Base-by-base conservation (phyloP, 2,113 vertebrate species). In the Paradoxurus hermaphroditus region DNA sequence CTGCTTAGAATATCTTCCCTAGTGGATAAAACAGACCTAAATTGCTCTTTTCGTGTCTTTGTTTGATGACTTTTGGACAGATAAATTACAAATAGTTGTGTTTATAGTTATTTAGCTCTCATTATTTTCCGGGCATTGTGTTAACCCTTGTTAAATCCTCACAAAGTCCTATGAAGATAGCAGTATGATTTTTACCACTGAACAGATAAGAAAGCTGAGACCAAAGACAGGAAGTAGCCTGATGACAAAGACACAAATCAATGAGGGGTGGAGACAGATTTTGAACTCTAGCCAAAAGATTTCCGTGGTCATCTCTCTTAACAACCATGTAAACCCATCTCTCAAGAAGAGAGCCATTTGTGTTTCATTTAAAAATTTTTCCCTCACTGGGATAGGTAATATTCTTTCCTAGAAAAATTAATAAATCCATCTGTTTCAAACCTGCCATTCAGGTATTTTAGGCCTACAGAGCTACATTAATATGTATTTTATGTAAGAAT, bases 401-500 rank as follows among this genome's bases (percentile, higher is more conserved):
- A 83, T 63, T 59, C 3, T 88, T 93, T 82, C 53, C 5, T 44
- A 53, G 36, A 82, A 84, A 96, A 94, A 87, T 23, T 96, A 53
- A 81, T 93, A 95, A 72, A 84, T 90, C 27, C 39, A 86, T 87
- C n/a, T 94, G 18, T 81, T 91, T n/a, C 77, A 96, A 73, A 96
- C 87, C 44, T 96, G 19, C 70, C 81, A 49, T 63, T 93, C 39
- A 91, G 46, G 11, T 88, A 68, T 86, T 77, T 92, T 82, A 87
- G 41, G 29, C 27, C 63, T 67, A 8, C 12, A 70, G 49, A 90
- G 85, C 16, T 82, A 67, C 5, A 92, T 97, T 89, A 96, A 94
- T 92, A 96, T 96, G 51, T 93, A 96, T 94, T 94, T 97, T 97
- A 39, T 44, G 7, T 68, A 90, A 85, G 86, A 90, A 44, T 44